phyloP scores from a whole-genome alignment of 2,113 vertebrate species.

The Nibea albiflora region DNA sequence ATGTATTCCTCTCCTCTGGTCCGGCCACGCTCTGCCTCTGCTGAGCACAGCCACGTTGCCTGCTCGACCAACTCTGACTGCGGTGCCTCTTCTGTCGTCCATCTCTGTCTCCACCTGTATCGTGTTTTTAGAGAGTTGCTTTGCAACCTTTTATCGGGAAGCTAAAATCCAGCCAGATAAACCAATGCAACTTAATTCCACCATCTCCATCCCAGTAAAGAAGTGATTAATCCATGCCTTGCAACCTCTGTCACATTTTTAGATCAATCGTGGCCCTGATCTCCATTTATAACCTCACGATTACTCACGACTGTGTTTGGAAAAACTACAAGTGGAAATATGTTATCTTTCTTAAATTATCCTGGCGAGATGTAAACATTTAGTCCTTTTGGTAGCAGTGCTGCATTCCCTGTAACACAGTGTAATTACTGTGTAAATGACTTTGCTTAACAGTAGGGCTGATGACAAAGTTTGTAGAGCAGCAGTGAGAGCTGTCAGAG shows the following conservation, averaged over 20 bases:
- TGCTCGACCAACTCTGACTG: too few relatives aligned
- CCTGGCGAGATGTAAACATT: neutral
- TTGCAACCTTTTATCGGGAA: neutral
- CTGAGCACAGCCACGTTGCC: too few relatives aligned
- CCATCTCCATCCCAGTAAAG: neutral
- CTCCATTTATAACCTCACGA: neutral
- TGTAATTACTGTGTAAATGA: slow-evolving; percentile 37
- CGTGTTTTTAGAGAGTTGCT: neutral
- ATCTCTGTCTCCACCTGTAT: neutral
- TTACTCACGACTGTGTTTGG: neutral
- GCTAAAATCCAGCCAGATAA: neutral
- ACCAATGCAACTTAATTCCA: neutral
- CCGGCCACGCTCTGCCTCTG: too few relatives aligned
- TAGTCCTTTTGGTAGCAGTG: neutral
- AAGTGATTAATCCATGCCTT: neutral
- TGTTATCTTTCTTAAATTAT: neutral
- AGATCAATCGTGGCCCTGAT: neutral
- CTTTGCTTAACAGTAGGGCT: slow-evolving; percentile 25
- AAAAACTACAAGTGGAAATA: neutral
- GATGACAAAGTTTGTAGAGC: slow-evolving; percentile 35
- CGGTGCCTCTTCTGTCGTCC: too few relatives aligned
- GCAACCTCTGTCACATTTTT: neutral
- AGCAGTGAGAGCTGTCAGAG: slow-evolving; percentile 18
- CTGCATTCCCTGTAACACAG: neutral
- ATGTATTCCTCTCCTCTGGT: neutral